A percentile compares a stretch with the other conserved stretches of the same genome.
Conservation (phyloP, 2,888 invertebrate genomes). For the Shargacucullia verbasci region DNA sequence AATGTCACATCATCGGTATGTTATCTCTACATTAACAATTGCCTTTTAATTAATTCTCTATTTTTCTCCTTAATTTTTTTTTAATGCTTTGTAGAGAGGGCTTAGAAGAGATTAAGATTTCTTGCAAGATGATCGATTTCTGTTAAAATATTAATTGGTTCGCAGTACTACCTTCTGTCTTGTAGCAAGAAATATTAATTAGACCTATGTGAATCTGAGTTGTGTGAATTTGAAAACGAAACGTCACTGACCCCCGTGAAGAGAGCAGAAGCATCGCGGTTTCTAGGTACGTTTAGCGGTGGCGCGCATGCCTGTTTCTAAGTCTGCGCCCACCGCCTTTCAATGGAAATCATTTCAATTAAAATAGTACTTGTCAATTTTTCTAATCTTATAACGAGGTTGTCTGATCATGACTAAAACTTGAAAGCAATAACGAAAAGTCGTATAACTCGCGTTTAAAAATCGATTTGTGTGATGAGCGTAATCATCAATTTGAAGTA, state of each 20-base stretch:
- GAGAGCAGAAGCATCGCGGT: constrained; percentile 78
- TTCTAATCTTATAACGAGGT: constrained; percentile 14
- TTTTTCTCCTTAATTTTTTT: background rate
- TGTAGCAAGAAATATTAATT: constrained; percentile 27
- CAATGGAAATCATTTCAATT: constrained; percentile 82
- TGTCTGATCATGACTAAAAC: no score
- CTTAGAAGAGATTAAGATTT: background rate
- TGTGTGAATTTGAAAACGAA: constrained; percentile 72
- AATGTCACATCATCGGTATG: constrained; percentile 54
- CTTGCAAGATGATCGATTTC: background rate
- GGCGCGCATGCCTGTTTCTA: constrained; percentile 86
- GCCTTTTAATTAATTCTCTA: constrained; percentile 37
- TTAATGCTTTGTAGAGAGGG: no score
- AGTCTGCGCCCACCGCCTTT: constrained; percentile 79
- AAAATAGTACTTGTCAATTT: constrained; percentile 71
- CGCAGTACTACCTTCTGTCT: constrained; percentile 6
- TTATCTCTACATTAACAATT: constrained; percentile 44
- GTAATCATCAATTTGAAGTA: no score
- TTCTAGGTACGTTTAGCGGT: constrained; percentile 78
- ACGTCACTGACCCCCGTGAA: constrained; percentile 81
- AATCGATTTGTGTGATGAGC: no score
- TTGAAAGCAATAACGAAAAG: no score
- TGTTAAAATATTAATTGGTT: background rate
- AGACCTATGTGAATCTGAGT: constrained; percentile 63
- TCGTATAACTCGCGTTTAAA: no score